A percentile compares a stretch with the other conserved stretches of the same genome.
phyloP scores from a whole-genome alignment of 2,113 vertebrate species.

The Aythya baeri region DNA sequence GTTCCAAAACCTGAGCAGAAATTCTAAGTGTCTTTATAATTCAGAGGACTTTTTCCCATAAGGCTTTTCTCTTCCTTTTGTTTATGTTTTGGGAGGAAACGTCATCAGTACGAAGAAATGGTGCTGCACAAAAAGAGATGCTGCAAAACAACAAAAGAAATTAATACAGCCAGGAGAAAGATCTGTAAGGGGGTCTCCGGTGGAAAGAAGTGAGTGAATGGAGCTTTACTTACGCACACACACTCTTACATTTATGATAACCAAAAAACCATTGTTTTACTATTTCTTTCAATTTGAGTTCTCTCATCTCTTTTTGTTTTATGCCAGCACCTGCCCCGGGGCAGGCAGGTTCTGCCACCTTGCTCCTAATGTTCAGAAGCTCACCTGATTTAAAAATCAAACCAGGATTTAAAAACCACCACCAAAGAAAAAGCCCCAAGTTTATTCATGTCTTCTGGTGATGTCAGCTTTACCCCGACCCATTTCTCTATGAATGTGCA shows the following conservation, averaged over 20 bases:
- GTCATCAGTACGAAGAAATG: not conserved
- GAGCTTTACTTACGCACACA: not conserved
- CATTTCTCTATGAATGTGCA: not conserved
- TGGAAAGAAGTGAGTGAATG: not conserved
- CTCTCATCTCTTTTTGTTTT: not conserved
- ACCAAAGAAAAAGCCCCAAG: not conserved
- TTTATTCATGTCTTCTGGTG: not conserved
- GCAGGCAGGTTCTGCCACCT: not conserved
- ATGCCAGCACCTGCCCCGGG: not conserved
- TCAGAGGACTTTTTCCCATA: not conserved
- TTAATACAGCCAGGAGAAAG: conserved; percentile 8
- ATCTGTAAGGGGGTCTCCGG: not conserved
- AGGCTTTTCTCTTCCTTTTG: not conserved
- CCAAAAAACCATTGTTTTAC: not conserved
- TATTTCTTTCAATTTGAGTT: not conserved
- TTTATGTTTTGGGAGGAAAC: conserved; percentile 3
- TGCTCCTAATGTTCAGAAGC: not conserved
- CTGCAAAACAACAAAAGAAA: conserved; percentile 19
- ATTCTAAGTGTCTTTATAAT: not conserved
- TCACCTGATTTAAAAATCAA: conserved; percentile 10
- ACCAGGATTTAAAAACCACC: not conserved
- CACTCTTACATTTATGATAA: not conserved
- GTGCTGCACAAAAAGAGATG: not conserved
- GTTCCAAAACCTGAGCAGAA: not conserved
- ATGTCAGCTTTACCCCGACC: not conserved